Percentiles rank a stretch among this genome's conserved stretches.
Conservation (phyloP, 2,888 invertebrate genomes). For the Pedicia rivosa region DNA sequence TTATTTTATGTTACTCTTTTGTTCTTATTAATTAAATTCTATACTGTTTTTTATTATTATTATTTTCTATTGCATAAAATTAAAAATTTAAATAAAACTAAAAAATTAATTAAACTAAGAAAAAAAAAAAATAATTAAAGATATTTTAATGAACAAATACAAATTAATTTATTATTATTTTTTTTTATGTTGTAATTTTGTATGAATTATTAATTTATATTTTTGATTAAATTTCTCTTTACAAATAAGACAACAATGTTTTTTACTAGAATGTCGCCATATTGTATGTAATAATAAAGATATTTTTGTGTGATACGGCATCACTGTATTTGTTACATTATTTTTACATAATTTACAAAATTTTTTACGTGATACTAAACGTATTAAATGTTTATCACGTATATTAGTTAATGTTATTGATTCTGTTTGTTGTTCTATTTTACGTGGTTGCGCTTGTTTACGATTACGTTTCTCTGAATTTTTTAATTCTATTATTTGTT, state of each 20-base stretch:
- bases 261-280: conserved; percentile 31
- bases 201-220: conserved; percentile 26
- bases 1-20: too few species aligned
- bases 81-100: too few species aligned
- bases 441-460: conserved; percentile 35
- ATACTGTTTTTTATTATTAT: too few species aligned
- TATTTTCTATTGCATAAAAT: too few species aligned
- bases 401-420: conserved; percentile 10
- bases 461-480: conserved; percentile 26
- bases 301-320: conserved; percentile 32
- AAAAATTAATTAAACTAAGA: too few species aligned
- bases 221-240: conserved; percentile 19
- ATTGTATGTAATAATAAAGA: conserved; percentile 34
- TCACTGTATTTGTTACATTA: not conserved
- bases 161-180: not conserved
- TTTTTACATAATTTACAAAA: conserved; percentile 20
- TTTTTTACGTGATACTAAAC: conserved; percentile 25
- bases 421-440: conserved; percentile 14
- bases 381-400: conserved; percentile 30
- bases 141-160: too few species aligned
- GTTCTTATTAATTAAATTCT: too few species aligned
- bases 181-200: conserved; percentile 16
- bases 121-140: too few species aligned
- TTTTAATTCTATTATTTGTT: not conserved
- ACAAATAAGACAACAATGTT: conserved; percentile 19